These are phyloP conservation scores for Mallateleia sp. DNA, from an alignment of 2,888 invertebrate species.

Conservation along the genomic window DNA sequence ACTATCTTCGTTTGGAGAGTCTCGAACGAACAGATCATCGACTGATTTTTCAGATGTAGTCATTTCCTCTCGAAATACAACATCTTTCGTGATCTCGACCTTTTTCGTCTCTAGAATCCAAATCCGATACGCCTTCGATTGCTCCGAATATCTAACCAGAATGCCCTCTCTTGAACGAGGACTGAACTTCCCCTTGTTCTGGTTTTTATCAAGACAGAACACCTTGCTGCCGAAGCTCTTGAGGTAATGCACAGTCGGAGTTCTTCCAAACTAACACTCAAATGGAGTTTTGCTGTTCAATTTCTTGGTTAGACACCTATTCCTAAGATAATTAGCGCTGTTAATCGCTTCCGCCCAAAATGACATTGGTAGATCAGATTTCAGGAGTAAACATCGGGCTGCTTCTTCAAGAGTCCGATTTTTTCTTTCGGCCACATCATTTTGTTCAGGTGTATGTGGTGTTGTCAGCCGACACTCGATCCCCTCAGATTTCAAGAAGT, in stretches of 20 bases:
- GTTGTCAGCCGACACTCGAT: no score
- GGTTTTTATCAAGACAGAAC: conserved; percentile 2
- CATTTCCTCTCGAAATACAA: conserved; percentile 1
- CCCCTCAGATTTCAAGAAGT: no score
- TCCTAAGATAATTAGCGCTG: neutral
- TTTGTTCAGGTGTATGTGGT: neutral
- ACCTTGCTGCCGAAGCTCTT: conserved; percentile 1
- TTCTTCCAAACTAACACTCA: neutral
- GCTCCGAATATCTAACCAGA: conserved; percentile 16
- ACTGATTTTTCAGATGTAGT: neutral
- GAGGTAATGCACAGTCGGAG: neutral
- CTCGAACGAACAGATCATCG: neutral
- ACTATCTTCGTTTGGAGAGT: neutral
- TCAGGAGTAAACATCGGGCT: neutral
- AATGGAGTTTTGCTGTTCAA: neutral
- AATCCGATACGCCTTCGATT: conserved; percentile 11
- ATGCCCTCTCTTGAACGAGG: conserved; percentile 7
- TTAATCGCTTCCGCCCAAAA: conserved; percentile 4
- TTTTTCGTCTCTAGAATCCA: conserved; percentile 27
- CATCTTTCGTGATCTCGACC: neutral
- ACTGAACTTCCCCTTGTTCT: neutral
- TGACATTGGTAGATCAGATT: neutral
- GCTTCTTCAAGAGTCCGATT: neutral
- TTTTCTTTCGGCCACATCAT: no score
- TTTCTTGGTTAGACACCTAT: no score